Conservation (phyloP, 2,113 vertebrate species). For the Cisticola juncidis region DNA sequence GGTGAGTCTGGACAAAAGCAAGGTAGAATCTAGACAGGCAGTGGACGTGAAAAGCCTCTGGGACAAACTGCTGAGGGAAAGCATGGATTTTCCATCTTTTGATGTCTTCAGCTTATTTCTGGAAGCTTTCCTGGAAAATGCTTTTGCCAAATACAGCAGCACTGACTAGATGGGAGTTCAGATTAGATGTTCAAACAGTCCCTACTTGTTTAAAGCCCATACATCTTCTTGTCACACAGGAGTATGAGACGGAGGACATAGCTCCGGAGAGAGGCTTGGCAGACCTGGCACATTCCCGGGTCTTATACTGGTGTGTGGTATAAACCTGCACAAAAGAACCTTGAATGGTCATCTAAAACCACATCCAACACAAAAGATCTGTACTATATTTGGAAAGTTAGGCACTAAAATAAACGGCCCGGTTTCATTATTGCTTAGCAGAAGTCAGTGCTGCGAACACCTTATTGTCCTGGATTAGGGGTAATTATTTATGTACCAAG, state of each 20-base stretch:
- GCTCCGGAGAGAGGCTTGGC: not conserved
- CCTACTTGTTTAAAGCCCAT: not conserved
- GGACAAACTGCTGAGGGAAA: not conserved
- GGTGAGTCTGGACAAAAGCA: not conserved
- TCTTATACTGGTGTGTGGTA: not conserved
- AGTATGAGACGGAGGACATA: not conserved
- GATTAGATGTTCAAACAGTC: slow-evolving; percentile 1
- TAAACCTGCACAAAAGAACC: not conserved
- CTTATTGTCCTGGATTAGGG: not conserved
- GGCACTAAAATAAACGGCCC: not conserved
- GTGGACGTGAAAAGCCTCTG: not conserved
- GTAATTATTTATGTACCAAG: not conserved
- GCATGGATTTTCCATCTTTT: slow-evolving; percentile 17
- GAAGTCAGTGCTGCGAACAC: not conserved
- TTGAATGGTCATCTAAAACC: not conserved
- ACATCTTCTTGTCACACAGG: not conserved
- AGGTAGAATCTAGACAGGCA: not conserved
- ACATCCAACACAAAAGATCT: not conserved
- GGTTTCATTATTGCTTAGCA: not conserved
- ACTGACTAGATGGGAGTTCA: slow-evolving; percentile 17
- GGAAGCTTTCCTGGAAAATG: slow-evolving; percentile 36
- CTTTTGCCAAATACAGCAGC: slow-evolving; percentile 34
- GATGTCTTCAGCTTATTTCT: slow-evolving; percentile 15
- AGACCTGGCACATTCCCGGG: not conserved
- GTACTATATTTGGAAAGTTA: not conserved